Percentiles rank a stretch among this genome's conserved stretches.
Conservation (phyloP, 2,888 invertebrate species). For the Sabatieria punctata region DNA sequence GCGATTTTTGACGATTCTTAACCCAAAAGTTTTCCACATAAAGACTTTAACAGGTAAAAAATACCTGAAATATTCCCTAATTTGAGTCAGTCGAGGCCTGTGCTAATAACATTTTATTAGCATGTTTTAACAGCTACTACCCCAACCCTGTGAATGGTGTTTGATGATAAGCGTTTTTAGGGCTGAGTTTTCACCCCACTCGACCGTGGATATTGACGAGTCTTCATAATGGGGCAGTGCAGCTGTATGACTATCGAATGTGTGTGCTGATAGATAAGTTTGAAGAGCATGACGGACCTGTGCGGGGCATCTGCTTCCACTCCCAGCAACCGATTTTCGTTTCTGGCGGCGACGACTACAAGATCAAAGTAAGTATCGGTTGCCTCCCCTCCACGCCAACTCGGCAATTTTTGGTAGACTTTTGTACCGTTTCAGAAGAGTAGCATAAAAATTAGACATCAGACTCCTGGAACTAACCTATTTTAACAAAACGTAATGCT, state of each 20-base stretch:
- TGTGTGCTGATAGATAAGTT: conserved; percentile 94
- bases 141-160: too few species aligned
- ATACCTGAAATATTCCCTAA: too few species aligned
- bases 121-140: too few species aligned
- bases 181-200: conserved; percentile 90
- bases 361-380: conserved; percentile 63
- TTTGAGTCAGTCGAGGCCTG: neutral
- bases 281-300: conserved; percentile 98
- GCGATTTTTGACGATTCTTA: too few species aligned
- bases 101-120: neutral
- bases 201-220: conserved; percentile 84
- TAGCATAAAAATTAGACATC: neutral
- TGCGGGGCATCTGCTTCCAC: conserved; percentile 93
- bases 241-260: conserved; percentile 99
- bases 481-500: neutral
- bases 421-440: neutral
- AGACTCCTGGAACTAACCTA: neutral
- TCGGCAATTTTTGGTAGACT: too few species aligned
- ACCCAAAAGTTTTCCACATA: too few species aligned
- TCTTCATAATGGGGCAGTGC: conserved; percentile 94
- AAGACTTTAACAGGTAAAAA: too few species aligned
- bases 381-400: too few species aligned
- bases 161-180: conserved; percentile 26
- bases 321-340: conserved; percentile 94
- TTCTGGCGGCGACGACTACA: conserved; percentile 97